Evolutionary conservation across 2,113 vertebrate genomes (phyloP).

Genomic region (Otus sunia): DNA sequence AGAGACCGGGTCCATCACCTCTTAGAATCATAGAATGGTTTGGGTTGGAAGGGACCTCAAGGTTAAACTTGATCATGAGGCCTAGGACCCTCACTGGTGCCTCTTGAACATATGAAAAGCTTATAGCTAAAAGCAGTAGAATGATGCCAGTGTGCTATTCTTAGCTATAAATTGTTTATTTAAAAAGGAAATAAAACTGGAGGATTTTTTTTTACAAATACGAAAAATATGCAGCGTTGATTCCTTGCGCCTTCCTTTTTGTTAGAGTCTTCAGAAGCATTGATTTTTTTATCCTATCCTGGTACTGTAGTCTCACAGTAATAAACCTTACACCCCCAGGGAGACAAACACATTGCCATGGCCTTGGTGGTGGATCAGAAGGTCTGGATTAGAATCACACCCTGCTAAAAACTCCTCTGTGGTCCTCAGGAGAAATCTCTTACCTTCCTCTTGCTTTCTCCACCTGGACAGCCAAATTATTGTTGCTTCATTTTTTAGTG

Average conservation of each 20-base stretch:
- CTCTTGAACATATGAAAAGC: not conserved
- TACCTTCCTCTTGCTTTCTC: not conserved
- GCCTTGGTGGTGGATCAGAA: not conserved
- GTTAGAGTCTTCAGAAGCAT: not conserved
- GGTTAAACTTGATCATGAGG: not conserved
- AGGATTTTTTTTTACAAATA: not conserved
- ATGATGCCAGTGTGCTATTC: not conserved
- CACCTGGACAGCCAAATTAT: not conserved
- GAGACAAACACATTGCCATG: not conserved
- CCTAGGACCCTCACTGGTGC: not conserved
- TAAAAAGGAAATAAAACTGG: not conserved
- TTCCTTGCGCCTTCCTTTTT: not conserved
- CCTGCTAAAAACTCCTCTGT: not conserved
- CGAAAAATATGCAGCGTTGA: fast-evolving
- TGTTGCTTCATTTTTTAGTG: not conserved
- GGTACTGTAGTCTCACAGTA: not conserved
- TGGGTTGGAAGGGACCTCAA: not conserved
- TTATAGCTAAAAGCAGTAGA: not conserved
- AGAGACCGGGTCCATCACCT: not conserved
- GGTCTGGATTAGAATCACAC: not conserved
- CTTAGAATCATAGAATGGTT: not conserved
- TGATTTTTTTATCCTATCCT: not conserved
- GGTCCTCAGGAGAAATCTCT: not conserved
- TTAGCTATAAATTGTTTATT: not conserved
- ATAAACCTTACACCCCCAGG: not conserved